phyloP scores from a whole-genome alignment of 2,113 vertebrate species.

The Lasiurus cinereus region DNA sequence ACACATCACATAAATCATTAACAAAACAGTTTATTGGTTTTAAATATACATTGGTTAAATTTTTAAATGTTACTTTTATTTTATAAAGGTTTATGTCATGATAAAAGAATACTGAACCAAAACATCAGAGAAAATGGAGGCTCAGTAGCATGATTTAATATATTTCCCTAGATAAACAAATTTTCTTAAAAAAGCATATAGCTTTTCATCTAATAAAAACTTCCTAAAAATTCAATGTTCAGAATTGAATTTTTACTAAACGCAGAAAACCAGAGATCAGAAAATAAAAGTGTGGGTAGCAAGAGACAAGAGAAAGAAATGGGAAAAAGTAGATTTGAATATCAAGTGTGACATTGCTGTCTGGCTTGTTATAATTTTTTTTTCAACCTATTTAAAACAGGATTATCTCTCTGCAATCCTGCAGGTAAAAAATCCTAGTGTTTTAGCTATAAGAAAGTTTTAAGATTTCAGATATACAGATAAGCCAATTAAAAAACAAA shows the following conservation, averaged over 20 bases:
- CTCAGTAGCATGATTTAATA: conserved; percentile 62
- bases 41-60: conserved; percentile 46
- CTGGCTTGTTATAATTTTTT: neutral
- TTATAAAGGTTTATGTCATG: conserved; percentile 5
- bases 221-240: conserved; percentile 46
- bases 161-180: conserved; percentile 16
- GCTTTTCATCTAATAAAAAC: conserved; percentile 35
- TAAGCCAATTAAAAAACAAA: conserved; percentile 61
- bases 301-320: conserved; percentile 3
- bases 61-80: conserved; percentile 24
- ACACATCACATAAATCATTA: neutral
- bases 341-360: neutral
- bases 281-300: conserved; percentile 49
- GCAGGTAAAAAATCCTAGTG: conserved; percentile 70
- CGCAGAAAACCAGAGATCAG: neutral
- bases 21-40: conserved; percentile 56
- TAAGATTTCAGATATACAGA: conserved; percentile 81
- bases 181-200: neutral
- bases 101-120: conserved; percentile 62
- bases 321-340: neutral
- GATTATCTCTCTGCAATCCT: conserved; percentile 34
- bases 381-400: conserved; percentile 52
- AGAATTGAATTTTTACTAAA: neutral
- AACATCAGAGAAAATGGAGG: conserved; percentile 13
- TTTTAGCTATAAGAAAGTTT: conserved; percentile 67